These are phyloP conservation scores for Amniataba percoides DNA, from an alignment of 2,797 vertebrate genomes.

Conservation along the genomic window DNA sequence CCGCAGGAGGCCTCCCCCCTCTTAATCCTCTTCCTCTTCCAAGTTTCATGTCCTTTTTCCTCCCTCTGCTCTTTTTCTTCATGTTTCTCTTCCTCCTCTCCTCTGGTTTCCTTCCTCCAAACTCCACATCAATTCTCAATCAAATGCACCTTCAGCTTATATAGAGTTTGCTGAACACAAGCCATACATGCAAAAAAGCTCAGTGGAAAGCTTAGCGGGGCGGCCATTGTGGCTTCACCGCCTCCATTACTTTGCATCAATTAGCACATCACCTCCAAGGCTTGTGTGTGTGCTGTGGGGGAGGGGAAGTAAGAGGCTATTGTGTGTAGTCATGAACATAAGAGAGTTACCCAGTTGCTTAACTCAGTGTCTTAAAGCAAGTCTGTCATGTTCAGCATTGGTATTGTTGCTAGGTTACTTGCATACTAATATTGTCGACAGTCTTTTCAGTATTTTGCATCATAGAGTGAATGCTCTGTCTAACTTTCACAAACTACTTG, in stretches of 20 bases:
- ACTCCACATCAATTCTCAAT: not conserved
- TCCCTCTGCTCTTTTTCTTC: constrained; percentile 29
- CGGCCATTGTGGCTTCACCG: constrained; percentile 71
- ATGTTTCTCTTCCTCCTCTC: constrained; percentile 1
- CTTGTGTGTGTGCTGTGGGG: constrained; percentile 56
- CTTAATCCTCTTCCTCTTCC: constrained; percentile 63
- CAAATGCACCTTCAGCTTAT: not conserved
- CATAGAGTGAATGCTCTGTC: not conserved
- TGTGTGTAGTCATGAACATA: constrained; percentile 59
- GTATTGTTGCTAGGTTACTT: not conserved
- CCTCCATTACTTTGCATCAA: constrained; percentile 83
- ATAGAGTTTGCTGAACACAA: constrained; percentile 2
- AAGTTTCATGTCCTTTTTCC: constrained; percentile 36
- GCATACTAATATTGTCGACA: not conserved
- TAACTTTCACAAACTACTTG: not conserved
- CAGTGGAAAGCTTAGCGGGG: constrained; percentile 51
- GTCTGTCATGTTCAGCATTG: constrained; percentile 7
- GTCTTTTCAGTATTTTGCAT: not conserved
- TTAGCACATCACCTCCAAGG: constrained; percentile 85
- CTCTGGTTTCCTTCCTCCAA: constrained; percentile 15
- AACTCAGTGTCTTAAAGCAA: constrained; percentile 41
- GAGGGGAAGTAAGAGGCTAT: constrained; percentile 53
- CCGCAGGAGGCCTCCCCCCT: constrained; percentile 63
- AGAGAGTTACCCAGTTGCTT: constrained; percentile 44
- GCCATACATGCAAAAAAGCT: constrained; percentile 19